Conservation (phyloP, 2,888 invertebrate species). For the Apotomis betuletana region DNA sequence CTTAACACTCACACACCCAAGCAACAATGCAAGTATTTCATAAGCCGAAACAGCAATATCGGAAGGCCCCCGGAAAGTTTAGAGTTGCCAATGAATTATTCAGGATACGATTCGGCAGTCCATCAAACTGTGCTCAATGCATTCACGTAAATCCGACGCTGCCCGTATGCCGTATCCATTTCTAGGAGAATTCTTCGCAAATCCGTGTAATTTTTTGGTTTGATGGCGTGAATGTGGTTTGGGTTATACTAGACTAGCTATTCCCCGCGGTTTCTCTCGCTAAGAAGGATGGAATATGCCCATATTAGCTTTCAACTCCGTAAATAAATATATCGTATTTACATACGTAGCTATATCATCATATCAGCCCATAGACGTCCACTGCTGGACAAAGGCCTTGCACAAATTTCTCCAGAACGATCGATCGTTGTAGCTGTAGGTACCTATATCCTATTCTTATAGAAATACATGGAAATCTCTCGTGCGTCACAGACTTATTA, state of each 20-base stretch:
- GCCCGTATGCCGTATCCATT: conserved; percentile 69
- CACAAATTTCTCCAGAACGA: no score
- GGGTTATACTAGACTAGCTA: background rate
- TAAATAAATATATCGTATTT: no score
- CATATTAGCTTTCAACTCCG: no score
- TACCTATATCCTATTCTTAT: no score
- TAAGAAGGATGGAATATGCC: no score
- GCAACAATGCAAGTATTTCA: conserved; percentile 50
- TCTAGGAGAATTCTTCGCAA: conserved; percentile 62
- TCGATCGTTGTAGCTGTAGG: no score
- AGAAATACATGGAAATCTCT: no score
- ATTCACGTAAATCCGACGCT: conserved; percentile 75
- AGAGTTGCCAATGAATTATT: conserved; percentile 72
- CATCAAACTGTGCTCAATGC: conserved; percentile 74
- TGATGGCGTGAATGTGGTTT: conserved; percentile 43
- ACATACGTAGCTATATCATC: no score
- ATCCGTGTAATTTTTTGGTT: conserved; percentile 60
- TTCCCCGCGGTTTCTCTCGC: no score
- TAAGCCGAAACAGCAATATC: conserved; percentile 76
- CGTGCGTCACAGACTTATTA: no score
- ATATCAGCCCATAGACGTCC: no score
- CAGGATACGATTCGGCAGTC: conserved; percentile 77
- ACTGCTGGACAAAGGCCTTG: no score
- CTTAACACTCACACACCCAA: background rate
- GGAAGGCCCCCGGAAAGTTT: conserved; percentile 68